Conservation (phyloP, 1,140 invertebrate species). For the Brachionus koreanus region DNA sequence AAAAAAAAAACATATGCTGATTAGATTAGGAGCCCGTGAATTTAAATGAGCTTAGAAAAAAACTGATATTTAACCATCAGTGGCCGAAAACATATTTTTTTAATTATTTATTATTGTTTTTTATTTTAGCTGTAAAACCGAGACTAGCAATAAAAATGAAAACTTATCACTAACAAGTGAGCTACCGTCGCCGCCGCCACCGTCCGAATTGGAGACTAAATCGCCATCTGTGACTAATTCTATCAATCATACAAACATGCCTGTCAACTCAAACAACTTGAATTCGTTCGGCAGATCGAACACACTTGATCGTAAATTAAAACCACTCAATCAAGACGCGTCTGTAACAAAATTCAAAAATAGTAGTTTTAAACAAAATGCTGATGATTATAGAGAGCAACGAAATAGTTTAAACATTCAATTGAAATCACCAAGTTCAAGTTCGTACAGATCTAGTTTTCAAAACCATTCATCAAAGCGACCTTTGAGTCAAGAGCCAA, state of each 20-base stretch:
- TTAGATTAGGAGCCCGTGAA: constrained; percentile 30
- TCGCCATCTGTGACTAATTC: neutral
- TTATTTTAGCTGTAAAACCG: neutral
- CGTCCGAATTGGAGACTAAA: neutral
- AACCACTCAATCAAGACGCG: neutral
- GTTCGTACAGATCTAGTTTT: neutral
- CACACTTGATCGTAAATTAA: constrained; percentile 37
- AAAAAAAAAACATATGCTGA: constrained; percentile 26
- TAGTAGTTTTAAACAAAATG: constrained; percentile 5
- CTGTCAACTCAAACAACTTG: constrained; percentile 17
- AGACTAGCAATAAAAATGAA: constrained; percentile 29
- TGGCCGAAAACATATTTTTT: neutral
- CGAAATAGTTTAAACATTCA: constrained; percentile 37
- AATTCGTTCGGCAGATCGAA: constrained; percentile 41
- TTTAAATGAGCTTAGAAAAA: constrained; percentile 34
- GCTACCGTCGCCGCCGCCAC: neutral
- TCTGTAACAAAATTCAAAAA: neutral
- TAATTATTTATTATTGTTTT: constrained; percentile 32
- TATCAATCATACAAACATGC: constrained; percentile 18
- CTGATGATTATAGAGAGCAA: neutral
- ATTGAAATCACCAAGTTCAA: constrained; percentile 22
- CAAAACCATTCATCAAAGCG: neutral
- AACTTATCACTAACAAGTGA: constrained; percentile 25
- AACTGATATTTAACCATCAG: neutral
- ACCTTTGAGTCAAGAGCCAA: constrained; percentile 18